These are phyloP conservation scores for Tribolium castaneum DNA, from an alignment of 1,140 invertebrate genomes.

Conservation along the genomic window DNA sequence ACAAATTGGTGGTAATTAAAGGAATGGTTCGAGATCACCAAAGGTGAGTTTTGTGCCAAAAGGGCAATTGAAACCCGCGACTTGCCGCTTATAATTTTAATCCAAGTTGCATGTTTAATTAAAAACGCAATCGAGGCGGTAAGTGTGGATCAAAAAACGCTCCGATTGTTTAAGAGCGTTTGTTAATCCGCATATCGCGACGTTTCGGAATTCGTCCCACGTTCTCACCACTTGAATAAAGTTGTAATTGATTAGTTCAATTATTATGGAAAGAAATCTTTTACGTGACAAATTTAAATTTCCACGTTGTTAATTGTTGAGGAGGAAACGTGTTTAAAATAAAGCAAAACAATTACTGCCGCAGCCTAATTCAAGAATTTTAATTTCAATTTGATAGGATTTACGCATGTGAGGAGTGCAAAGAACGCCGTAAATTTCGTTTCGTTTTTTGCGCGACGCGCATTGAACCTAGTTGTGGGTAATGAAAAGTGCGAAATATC, in stretches of 20 bases:
- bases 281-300: conserved; percentile 16
- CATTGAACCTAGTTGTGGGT: background rate
- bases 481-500: conserved; percentile 4
- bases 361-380: conserved; percentile 17
- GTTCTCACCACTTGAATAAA: background rate
- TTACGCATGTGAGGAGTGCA: conserved; percentile 5
- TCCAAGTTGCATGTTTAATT: conserved; percentile 4
- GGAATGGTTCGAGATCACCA: background rate
- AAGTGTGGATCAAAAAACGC: background rate
- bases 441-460: too few species aligned
- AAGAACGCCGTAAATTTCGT: background rate
- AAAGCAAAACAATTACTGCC: conserved; percentile 19
- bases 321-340: conserved; percentile 17
- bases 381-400: conserved; percentile 20
- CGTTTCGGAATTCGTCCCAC: background rate
- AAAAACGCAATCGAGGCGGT: background rate
- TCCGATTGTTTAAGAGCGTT: background rate
- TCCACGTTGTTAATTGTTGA: conserved; percentile 9
- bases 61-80: background rate
- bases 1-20: background rate
- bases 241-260: conserved; percentile 23
- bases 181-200: background rate
- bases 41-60: too few species aligned
- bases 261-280: conserved; percentile 25
- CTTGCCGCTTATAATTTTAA: background rate